These are phyloP conservation scores for Xenotilapia longispinis DNA, from an alignment of 2,113 vertebrate genomes.

Conservation along the genomic window DNA sequence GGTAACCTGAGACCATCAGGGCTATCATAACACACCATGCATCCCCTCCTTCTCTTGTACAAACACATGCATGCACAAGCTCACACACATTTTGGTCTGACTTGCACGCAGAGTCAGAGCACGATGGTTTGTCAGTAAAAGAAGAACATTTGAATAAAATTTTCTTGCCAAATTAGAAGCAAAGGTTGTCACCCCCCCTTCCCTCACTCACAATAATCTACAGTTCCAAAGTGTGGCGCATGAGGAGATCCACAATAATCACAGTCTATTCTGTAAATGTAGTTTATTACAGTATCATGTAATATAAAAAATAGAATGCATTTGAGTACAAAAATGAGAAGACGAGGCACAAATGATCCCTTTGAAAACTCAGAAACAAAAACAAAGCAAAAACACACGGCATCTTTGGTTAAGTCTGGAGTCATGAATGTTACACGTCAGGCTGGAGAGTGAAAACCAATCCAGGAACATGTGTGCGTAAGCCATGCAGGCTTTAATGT, in stretches of 20 bases:
- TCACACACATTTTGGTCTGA: not conserved
- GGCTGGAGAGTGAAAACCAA: not conserved
- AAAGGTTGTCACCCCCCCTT: not conserved
- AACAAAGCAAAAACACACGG: constrained; percentile 29
- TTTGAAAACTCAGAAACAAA: constrained; percentile 43
- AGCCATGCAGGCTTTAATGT: constrained; percentile 19
- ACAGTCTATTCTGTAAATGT: constrained; percentile 50
- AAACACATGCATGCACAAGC: constrained; percentile 16
- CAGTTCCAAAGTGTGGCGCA: not conserved
- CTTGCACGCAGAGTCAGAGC: not conserved
- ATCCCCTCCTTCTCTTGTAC: constrained; percentile 19
- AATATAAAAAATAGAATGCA: constrained; percentile 80
- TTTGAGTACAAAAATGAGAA: constrained; percentile 71
- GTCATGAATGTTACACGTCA: constrained; percentile 15
- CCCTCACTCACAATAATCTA: not conserved
- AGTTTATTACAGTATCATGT: constrained; percentile 74
- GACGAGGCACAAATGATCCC: constrained; percentile 55
- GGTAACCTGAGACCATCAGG: constrained; percentile 64
- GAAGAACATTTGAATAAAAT: constrained; percentile 61
- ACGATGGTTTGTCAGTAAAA: not conserved
- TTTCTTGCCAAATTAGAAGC: constrained; percentile 61
- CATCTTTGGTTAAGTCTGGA: constrained; percentile 72
- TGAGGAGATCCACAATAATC: not conserved
- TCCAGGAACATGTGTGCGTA: constrained; percentile 30
- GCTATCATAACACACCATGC: constrained; percentile 47